phyloP scores from a whole-genome alignment of 2,113 vertebrate species.

The Malurus alboscapulatus region DNA sequence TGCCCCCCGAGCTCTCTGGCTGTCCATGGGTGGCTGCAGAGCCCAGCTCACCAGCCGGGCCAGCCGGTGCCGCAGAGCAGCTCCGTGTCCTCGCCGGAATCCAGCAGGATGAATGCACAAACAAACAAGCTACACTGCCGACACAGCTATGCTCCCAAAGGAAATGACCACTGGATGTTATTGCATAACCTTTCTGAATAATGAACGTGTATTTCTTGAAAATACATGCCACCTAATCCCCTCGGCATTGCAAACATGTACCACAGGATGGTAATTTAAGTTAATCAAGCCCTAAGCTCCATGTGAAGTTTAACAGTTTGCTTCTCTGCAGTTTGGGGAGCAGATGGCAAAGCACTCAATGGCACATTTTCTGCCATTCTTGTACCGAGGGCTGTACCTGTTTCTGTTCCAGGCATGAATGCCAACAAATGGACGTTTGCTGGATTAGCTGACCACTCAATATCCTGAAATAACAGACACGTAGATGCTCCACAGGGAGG shows the following conservation, averaged over 20 bases:
- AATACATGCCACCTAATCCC: slow-evolving; percentile 26
- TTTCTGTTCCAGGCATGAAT: background rate
- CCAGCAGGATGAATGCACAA: background rate
- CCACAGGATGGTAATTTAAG: slow-evolving; percentile 26
- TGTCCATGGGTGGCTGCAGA: background rate
- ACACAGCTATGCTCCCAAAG: background rate
- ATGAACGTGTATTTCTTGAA: slow-evolving; percentile 23
- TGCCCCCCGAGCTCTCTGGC: rapidly evolving
- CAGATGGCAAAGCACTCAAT: background rate
- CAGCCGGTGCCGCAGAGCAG: background rate
- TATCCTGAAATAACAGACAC: background rate
- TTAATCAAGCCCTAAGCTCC: background rate
- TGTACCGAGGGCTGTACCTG: background rate
- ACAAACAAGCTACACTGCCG: background rate
- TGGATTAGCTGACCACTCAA: background rate
- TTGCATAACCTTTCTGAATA: slow-evolving; percentile 30
- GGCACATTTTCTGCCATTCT: background rate
- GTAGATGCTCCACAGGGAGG: background rate
- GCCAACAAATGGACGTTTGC: background rate
- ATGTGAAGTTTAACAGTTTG: background rate
- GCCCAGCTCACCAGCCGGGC: background rate
- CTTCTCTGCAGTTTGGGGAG: background rate
- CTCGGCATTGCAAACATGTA: background rate
- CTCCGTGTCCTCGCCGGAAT: background rate
- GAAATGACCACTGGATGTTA: slow-evolving; percentile 38